Evolutionary conservation across 2,888 invertebrate species (phyloP).

Genomic region (Tenthredo scrophulariae): DNA sequence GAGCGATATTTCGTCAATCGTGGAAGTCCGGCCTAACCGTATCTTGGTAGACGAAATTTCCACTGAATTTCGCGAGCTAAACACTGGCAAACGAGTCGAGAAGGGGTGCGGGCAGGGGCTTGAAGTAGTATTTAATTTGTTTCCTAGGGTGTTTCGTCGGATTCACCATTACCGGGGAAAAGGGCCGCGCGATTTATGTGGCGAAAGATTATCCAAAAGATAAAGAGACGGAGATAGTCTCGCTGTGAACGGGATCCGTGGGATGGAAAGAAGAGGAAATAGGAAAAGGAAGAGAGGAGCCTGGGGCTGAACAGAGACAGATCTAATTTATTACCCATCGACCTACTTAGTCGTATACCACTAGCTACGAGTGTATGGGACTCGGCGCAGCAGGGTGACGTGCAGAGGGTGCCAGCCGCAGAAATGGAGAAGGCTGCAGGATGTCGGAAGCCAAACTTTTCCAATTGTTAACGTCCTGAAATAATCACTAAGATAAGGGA

Average conservation of each 20-base stretch:
- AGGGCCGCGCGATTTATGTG: slow-evolving; percentile 67
- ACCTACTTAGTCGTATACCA: slow-evolving; percentile 65
- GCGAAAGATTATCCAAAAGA: slow-evolving; percentile 69
- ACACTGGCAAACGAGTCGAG: slow-evolving; percentile 14
- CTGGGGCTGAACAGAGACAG: slow-evolving; percentile 54
- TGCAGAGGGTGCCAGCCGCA: slow-evolving; percentile 49
- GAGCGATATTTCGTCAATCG: slow-evolving; percentile 39
- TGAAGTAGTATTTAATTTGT: slow-evolving; percentile 67
- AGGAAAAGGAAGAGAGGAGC: slow-evolving; percentile 40
- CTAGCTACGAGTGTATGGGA: slow-evolving; percentile 10
- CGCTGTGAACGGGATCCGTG: slow-evolving; percentile 35
- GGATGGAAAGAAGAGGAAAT: slow-evolving; percentile 37
- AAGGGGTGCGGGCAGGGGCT: not conserved
- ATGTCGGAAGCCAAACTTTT: slow-evolving; percentile 65
- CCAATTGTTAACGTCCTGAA: slow-evolving; percentile 66
- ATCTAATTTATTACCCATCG: slow-evolving; percentile 72
- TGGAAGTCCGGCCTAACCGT: slow-evolving; percentile 19
- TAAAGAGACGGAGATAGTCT: slow-evolving; percentile 67
- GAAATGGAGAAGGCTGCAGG: not conserved
- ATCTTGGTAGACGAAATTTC: not conserved
- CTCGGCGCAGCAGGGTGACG: slow-evolving; percentile 52
- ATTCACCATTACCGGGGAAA: slow-evolving; percentile 66
- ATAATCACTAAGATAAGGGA: slow-evolving; percentile 45
- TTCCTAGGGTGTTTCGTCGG: slow-evolving; percentile 63
- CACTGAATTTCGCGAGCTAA: slow-evolving; percentile 36